phyloP scores from a whole-genome alignment of 2,113 vertebrate genomes.

The Laticauda colubrina region DNA sequence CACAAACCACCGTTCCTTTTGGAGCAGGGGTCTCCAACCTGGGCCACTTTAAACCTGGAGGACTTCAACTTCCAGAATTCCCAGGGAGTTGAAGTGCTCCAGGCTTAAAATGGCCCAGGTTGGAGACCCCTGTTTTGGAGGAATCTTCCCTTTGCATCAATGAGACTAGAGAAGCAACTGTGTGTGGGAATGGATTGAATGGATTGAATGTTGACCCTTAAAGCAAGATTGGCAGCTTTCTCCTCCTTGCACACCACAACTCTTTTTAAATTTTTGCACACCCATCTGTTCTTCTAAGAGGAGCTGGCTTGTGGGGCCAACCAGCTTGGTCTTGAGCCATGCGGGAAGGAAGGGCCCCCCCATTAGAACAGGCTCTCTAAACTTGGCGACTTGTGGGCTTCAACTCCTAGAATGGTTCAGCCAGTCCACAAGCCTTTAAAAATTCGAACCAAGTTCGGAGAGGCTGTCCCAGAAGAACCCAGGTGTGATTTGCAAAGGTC shows the following conservation, averaged over 20 bases:
- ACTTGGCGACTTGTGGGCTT: not conserved
- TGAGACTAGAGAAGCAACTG: not conserved
- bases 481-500: not conserved
- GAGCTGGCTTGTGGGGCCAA: not conserved
- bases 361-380: not conserved
- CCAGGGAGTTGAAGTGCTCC: no score
- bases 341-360: not conserved
- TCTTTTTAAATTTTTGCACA: not conserved
- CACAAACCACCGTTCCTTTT: not conserved
- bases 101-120: no score
- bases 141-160: not conserved
- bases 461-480: not conserved
- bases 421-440: not conserved
- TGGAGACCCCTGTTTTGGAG: no score
- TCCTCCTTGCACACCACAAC: not conserved
- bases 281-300: not conserved
- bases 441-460: not conserved
- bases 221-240: not conserved
- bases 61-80: no score
- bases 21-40: not conserved
- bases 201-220: not conserved
- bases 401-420: not conserved
- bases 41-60: no score
- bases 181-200: not conserved
- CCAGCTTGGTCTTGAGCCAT: not conserved